Evolutionary conservation across 2,888 invertebrate species (phyloP).

Genomic region (Aleiodes testaceus): DNA sequence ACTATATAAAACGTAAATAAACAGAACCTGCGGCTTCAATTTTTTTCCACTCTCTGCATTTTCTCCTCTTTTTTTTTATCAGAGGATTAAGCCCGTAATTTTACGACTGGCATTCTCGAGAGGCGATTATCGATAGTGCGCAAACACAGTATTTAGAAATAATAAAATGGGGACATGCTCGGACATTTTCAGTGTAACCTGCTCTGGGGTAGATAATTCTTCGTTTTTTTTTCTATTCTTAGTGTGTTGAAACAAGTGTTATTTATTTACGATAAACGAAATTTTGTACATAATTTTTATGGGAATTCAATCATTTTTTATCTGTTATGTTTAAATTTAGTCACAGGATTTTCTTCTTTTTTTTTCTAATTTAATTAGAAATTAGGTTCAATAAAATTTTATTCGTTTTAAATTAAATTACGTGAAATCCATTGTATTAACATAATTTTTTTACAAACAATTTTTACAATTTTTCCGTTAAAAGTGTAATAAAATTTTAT

Average conservation of each 20-base stretch:
- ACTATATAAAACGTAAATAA: conserved; percentile 49
- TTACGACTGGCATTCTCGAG: conserved; percentile 42
- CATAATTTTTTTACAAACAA: too few relatives aligned
- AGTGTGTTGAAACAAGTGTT: conserved; percentile 38
- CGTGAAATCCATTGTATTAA: not conserved
- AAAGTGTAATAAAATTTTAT: too few relatives aligned
- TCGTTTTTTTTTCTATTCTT: conserved; percentile 14
- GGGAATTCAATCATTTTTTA: conserved; percentile 3
- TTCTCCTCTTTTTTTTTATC: conserved; percentile 44
- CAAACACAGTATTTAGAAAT: conserved; percentile 40
- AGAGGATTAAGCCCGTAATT: conserved; percentile 48
- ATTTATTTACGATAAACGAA: conserved; percentile 19
- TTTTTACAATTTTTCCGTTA: too few relatives aligned
- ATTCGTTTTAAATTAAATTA: not conserved
- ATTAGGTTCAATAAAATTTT: not conserved
- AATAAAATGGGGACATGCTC: conserved; percentile 14
- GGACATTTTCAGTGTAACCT: conserved; percentile 6
- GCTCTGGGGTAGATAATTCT: conserved; percentile 11
- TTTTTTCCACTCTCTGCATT: conserved; percentile 2
- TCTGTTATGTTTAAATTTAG: too few relatives aligned
- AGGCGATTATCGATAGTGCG: conserved; percentile 49
- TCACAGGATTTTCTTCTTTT: too few relatives aligned
- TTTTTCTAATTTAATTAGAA: not conserved
- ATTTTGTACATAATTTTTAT: not conserved
- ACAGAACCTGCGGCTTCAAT: conserved; percentile 46